Evolutionary conservation across 2,797 vertebrate species (phyloP).

Genomic region (Neopelma chrysocephalum): DNA sequence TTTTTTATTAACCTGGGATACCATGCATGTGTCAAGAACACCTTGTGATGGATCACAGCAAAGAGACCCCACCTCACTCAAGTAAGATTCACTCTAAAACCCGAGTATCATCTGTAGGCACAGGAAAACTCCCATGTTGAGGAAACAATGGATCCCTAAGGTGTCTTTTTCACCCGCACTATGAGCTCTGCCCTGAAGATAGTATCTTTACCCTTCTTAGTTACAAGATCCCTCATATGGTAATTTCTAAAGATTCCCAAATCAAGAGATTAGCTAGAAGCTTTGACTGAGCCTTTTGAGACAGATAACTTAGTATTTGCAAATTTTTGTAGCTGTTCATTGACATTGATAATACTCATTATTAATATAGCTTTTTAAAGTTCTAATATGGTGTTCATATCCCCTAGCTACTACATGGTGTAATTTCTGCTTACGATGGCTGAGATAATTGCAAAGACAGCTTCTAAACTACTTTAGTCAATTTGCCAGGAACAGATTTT

Average conservation of each 20-base stretch:
- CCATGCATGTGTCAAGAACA: background rate
- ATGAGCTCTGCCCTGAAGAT: background rate
- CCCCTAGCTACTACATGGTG: background rate
- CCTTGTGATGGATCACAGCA: background rate
- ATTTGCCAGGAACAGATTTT: background rate
- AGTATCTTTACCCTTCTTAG: background rate
- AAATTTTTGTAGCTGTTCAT: background rate
- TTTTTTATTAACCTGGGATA: background rate
- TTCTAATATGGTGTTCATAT: background rate
- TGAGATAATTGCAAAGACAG: conserved; percentile 18
- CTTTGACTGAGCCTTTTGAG: background rate
- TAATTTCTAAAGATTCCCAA: background rate
- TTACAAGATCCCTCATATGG: background rate
- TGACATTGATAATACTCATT: background rate
- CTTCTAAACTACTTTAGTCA: conserved; percentile 24
- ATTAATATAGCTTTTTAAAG: background rate
- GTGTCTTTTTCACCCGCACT: background rate
- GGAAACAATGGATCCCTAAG: background rate
- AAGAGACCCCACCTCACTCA: background rate
- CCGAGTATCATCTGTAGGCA: background rate
- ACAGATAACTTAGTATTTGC: background rate
- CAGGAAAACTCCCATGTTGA: background rate
- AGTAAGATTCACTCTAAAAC: background rate
- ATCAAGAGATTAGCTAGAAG: background rate
- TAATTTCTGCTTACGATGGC: background rate